A percentile compares a stretch with the other conserved stretches of the same genome.
These are phyloP conservation scores for Agelastica alni DNA, from an alignment of 2,888 invertebrate genomes.

Conservation along the genomic window DNA sequence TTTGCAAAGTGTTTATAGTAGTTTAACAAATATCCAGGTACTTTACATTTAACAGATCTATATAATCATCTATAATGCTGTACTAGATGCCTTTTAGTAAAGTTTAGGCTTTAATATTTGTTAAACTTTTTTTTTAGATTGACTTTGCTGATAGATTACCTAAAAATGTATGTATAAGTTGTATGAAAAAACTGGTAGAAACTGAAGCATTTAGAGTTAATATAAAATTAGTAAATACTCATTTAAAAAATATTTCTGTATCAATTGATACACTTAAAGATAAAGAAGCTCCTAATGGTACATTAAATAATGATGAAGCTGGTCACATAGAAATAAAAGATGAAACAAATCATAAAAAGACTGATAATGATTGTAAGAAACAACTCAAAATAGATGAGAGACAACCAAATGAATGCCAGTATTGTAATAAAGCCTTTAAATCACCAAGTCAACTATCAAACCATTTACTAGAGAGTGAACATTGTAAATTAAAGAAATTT, in stretches of 20 bases:
- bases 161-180: conserved; percentile 11
- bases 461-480: conserved; percentile 15
- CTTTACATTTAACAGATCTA: no score
- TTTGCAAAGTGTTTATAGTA: neutral
- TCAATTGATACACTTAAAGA: neutral
- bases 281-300: no score
- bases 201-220: conserved; percentile 4
- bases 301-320: conserved; percentile 1
- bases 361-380: no score
- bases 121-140: conserved; percentile 4
- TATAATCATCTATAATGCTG: no score
- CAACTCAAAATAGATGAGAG: conserved; percentile 3
- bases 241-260: conserved; percentile 8
- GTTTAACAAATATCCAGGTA: conserved; percentile 19
- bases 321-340: conserved; percentile 5
- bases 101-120: no score
- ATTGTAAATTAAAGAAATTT: conserved; percentile 18
- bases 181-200: conserved; percentile 15
- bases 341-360: conserved; percentile 4
- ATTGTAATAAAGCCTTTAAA: conserved; percentile 8
- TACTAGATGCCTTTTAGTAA: no score
- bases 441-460: conserved; percentile 13
- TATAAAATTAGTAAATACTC: conserved; percentile 10
- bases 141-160: conserved; percentile 9
- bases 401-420: neutral